Base-by-base conservation (phyloP, 2,888 invertebrate species). In the Tupiocoris notatus region DNA sequence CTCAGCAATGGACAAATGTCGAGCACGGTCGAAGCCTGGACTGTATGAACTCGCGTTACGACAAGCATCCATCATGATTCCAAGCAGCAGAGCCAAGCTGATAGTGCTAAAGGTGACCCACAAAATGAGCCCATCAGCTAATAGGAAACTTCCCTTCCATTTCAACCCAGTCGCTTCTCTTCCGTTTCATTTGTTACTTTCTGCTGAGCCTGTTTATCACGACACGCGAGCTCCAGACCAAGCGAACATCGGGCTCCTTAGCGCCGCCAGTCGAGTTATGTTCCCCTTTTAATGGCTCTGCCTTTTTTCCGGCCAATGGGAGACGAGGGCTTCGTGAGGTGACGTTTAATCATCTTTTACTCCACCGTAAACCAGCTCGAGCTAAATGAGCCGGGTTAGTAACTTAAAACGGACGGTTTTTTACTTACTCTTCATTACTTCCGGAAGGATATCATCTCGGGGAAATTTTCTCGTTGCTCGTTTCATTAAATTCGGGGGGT, bases 41-140 rank as follows among this genome's bases (percentile, higher is more conserved):
- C 39, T 12, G 39, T 12, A 39, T 39, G 39, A 39, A 39, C 39
- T 39, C 39, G 12, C 39, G 39, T 39, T 39, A 39, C 39, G 39
- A 39, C 39, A 21, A 57, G 57, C 67, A 67, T 67, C 67, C 56
- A 67, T 67, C 67, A 67, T 57, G 67, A 57, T 67, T 57, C 21
- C 67, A 57, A 16, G 67, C 23, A 65, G 57, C 21, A 3, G 39
- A 39, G 39, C 39, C 39, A 12, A 54, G 54, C 25, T 18, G 66
- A 66, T 66, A 54, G 66, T 18, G 56, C 12, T 39, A 39, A 18
- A 65, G 57, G 54, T 56, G 67, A 67, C 67, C 67, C 67, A 67
- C 57, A 67, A 56, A 67, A 67, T 56, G 67, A 67, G 67, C 23
- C 67, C 67, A 67, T 67, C 67, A 67, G 67, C 67, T 67, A 67